Base-by-base conservation (phyloP, 2,797 vertebrate species). In the Amblyraja radiata region DNA sequence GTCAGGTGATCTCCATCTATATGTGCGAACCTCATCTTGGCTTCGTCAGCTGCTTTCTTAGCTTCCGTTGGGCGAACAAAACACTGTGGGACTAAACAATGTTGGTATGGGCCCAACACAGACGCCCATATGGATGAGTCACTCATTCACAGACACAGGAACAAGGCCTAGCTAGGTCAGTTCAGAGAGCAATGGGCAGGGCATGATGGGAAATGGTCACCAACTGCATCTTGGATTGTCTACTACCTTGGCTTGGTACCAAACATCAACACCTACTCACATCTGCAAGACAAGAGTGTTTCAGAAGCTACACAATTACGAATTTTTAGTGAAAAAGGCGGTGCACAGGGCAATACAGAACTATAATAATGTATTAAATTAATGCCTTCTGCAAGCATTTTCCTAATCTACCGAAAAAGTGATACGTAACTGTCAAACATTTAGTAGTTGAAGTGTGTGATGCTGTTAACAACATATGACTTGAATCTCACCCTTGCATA, bases 21-120 rank as follows among this genome's bases (percentile, higher is more conserved):
- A 97, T 99, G 99, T 96, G 99, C 99, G 96, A 99, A 99, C 96
- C 99, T 97, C 99, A 99, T 99, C 98, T 99, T 99, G 97, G 99
- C 98, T 97, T 99, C 99, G 96, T 99, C 99, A 93, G 99, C 99
- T 94, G 97, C 97, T 98, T 99, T 99, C 97, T 97, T 99, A 96
- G 98, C 99, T 97, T 99, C 99, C 96, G 98, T 98, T 95, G 99
- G 99, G 94, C 98, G 98, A 96, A 99, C 98, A 97, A 99, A 99
- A 97, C 99, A 99, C 99, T 99, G 99, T 98, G 99, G 98, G 99
- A 99, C 99, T 99, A 99, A 98, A 99, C 98, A 99, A 98, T 98
- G 98, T 99, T 99, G 98, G 98, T 99, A 98, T 98, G 97, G 98
- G 98, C 98, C 98, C 98, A 99, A 99, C 98, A 98, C 97, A 99